Evolutionary conservation across 2,113 vertebrate genomes (phyloP).

Genomic region (Gymnocephalus cernua): DNA sequence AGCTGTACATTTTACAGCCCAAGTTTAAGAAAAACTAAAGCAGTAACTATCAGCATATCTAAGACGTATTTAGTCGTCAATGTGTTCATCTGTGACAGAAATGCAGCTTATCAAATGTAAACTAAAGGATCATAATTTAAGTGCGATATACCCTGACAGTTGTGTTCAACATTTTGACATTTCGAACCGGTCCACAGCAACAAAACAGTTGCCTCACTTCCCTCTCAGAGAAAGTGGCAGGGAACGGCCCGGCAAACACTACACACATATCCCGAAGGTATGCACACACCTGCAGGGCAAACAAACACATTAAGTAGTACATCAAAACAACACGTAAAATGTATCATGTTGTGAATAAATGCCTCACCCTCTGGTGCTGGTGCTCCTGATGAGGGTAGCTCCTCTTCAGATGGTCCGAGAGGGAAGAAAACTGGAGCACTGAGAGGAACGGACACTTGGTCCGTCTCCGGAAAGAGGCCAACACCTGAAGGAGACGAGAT

Average conservation of each 20-base stretch:
- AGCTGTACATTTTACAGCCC: not conserved
- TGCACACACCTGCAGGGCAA: slow-evolving; percentile 75
- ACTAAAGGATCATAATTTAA: not conserved
- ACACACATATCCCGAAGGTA: slow-evolving; percentile 87
- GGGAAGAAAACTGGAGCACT: slow-evolving; percentile 85
- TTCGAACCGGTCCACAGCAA: slow-evolving; percentile 85
- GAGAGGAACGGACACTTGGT: slow-evolving; percentile 84
- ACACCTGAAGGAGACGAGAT: slow-evolving; percentile 76
- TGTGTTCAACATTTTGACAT: slow-evolving; percentile 82
- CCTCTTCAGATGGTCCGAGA: slow-evolving; percentile 69
- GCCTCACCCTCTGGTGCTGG: slow-evolving; percentile 54
- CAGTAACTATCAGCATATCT: not conserved
- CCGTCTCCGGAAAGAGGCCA: slow-evolving; percentile 82
- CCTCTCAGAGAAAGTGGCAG: slow-evolving; percentile 73
- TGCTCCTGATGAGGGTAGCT: slow-evolving; percentile 55
- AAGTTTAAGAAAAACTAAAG: not conserved
- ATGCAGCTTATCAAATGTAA: not conserved
- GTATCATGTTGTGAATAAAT: not conserved
- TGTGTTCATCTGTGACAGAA: not conserved
- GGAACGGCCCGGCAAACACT: slow-evolving; percentile 89
- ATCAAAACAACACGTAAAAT: not conserved
- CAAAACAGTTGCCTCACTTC: slow-evolving; percentile 84
- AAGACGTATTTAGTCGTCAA: not conserved
- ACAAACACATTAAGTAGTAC: not conserved
- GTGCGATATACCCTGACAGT: slow-evolving; percentile 76